Base-by-base conservation (phyloP, 2,888 invertebrate species). In the Aquatica leii region DNA sequence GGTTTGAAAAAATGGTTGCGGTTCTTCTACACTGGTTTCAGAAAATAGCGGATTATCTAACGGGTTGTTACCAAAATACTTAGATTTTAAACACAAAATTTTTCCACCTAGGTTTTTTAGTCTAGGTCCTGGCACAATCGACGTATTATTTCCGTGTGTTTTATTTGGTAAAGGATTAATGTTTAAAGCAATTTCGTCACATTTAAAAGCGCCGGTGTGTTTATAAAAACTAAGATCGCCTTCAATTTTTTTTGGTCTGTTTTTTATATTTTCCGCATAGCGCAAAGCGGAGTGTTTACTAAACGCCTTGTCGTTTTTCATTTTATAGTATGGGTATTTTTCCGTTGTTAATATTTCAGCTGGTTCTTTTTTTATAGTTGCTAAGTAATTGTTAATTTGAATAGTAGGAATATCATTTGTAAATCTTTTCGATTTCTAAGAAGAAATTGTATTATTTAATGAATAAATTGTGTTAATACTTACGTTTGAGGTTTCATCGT, bases 61-160 rank as follows among this genome's bases (percentile, higher is more conserved):
- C 0, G 92, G 92, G 77, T 92, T 86, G 63, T 85, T 83, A 0
- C 91, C 92, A 76, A 92, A 93, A 77, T 89, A 91, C 81, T 90
- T 90, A 0, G 83, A 82, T 78, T 90, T 6, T 6, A 24, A 6
- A 24, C 24, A 24, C 24, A 6, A 24, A 6, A 24, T 24, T 24
- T 24, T 89, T 68, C 90, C 88, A 0, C 91, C 92, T 17, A 93
- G 80, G 1, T 88, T 87, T 64, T 81, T 80, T 0, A 92, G 79
- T 59, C 90, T 83, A 0, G 84, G 85, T 1, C 76, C 74, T 77
- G 14, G 6, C 31, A 3, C 11, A 4, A 4, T 31, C 15, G 4
- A 4, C 34, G n/a, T 82, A 78, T 8, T 77, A 71, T 55, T 78
- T 78, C 21, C 73, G 62, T 71, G 76, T 11, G 81, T 74, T 57